Evolutionary conservation across 2,888 invertebrate species (phyloP), one percentile per base, ranked within the genome.

Genomic region (Heliconius cydno): DNA sequence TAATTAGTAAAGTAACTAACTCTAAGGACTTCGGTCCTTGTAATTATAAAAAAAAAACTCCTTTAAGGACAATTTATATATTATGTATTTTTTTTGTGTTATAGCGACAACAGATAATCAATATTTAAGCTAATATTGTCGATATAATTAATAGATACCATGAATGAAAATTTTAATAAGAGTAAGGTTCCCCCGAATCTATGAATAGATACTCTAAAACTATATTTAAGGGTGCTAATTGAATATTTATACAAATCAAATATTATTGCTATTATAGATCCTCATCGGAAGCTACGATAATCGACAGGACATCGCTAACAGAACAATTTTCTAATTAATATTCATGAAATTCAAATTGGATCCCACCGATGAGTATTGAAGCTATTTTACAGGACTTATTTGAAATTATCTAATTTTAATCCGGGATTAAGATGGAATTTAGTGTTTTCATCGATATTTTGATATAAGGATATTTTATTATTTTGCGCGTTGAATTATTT

Each of bases 321-420:
- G 82, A 85, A 85, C 85, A 86, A 87, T 86, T 86, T 85, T 82
- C 84, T 83, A 83, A 84, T 88, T 88, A 90, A 89, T 87, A 89
- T 90, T 89, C 89, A 90, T 88, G 90, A 90, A 90, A 89, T 90
- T 90, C 87, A 90, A 89, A 90, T 90, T 86, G 86, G 86, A 86
- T 86, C 85, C 79, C 63, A 68, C 68, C 74, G 79, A 79, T 68
- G 74, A 79, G 63, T 79, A 38, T 73, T 73, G 75, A 63, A 79
- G 74, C 60, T 63, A 68, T 79, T 78, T 46, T 74, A 79, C 68
- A 79, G 78, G 30, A 75, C 75, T 74, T 68, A 68, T 79, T 79
- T 28, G 41, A 68, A 68, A 60, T 79, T 28, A 57, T 41, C 60
- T 60, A 68, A 79, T 75, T 68, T 60, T 79, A 79, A 79, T 46